A percentile compares a stretch with the other conserved stretches of the same genome.
These are phyloP conservation scores for Erythrolamprus reginae DNA, from an alignment of 2,113 vertebrate genomes.

Conservation along the genomic window DNA sequence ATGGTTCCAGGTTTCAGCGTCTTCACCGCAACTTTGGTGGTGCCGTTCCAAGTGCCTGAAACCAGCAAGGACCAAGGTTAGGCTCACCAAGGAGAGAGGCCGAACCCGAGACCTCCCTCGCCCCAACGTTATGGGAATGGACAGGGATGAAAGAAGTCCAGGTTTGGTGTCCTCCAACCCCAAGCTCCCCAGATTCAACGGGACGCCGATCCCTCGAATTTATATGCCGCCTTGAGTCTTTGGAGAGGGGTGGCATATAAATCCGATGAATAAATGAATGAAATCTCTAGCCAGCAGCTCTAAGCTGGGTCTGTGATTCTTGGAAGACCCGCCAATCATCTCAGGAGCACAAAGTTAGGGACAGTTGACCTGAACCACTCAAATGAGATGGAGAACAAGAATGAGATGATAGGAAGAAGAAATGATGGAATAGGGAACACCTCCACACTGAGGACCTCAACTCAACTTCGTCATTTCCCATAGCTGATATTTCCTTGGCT, in stretches of 20 bases:
- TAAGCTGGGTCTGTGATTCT: not conserved
- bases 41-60: constrained; percentile 92
- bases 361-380: not conserved
- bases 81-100: not conserved
- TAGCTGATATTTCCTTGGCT: not conserved
- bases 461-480: not conserved
- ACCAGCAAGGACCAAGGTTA: not conserved
- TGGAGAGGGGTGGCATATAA: too few species aligned
- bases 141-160: not conserved
- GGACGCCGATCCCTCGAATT: not conserved
- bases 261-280: too few species aligned
- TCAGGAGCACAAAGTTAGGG: not conserved
- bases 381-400: not conserved
- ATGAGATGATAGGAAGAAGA: not conserved
- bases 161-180: not conserved
- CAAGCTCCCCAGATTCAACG: not conserved
- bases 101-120: not conserved
- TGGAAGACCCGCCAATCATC: not conserved
- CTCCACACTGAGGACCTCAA: not conserved
- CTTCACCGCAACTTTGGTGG: constrained; percentile 96
- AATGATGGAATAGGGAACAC: not conserved
- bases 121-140: not conserved
- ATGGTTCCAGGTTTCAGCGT: constrained; percentile 95
- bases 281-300: not conserved
- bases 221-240: too few species aligned